These are phyloP conservation scores for Volucella inflata DNA, from an alignment of 2,888 invertebrate genomes.

Conservation along the genomic window DNA sequence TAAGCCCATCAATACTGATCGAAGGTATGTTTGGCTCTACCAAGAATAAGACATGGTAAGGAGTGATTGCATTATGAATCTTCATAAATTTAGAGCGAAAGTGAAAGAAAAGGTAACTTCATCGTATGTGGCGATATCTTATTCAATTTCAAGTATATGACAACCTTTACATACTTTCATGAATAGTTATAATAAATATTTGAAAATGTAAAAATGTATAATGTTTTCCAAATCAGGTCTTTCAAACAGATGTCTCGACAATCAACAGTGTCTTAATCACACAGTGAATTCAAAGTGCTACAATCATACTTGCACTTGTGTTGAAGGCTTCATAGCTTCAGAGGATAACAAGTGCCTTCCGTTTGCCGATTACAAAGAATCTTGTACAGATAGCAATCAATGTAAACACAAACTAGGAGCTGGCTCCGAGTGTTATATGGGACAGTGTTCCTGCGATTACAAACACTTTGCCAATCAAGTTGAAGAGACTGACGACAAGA, in stretches of 20 bases:
- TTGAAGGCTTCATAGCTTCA: slow-evolving; percentile 62
- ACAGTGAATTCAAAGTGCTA: slow-evolving; percentile 69
- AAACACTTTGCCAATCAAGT: slow-evolving; percentile 67
- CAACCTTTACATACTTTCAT: no score
- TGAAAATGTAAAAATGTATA: not conserved
- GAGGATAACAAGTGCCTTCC: slow-evolving; percentile 72
- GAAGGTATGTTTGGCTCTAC: no score
- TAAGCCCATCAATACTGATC: no score
- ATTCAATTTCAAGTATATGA: no score
- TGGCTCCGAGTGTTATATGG: slow-evolving; percentile 76
- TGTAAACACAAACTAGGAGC: slow-evolving; percentile 77
- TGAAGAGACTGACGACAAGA: slow-evolving; percentile 34
- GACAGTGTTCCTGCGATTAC: slow-evolving; percentile 77
- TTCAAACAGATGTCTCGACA: slow-evolving; percentile 45
- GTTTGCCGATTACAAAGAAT: slow-evolving; percentile 68
- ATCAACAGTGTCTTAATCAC: slow-evolving; percentile 77
- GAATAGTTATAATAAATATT: no score
- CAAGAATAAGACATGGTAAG: no score
- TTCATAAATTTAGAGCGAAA: no score
- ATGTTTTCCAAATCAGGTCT: slow-evolving; percentile 42
- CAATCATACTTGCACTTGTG: slow-evolving; percentile 76
- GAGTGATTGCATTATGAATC: no score
- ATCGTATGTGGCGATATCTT: no score
- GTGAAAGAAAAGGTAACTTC: no score
- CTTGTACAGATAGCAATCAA: slow-evolving; percentile 77